These are phyloP conservation scores for Ecliptopera silaceata DNA, from an alignment of 2,888 invertebrate genomes.

Conservation along the genomic window DNA sequence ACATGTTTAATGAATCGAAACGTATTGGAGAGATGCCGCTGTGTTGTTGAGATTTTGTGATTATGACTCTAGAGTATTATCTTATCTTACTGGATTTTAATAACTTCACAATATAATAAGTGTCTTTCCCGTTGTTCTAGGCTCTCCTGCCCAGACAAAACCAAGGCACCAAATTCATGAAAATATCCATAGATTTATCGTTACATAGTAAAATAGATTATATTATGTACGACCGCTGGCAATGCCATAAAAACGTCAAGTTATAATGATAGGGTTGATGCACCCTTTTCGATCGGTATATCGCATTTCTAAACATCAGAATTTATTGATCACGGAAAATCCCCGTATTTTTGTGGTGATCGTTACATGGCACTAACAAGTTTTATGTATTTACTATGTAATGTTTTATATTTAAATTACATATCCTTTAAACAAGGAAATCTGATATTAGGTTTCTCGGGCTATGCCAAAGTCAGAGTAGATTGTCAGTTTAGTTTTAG, in stretches of 20 bases:
- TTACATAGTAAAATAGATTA: no score
- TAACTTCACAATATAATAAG: no score
- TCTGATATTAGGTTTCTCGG: no score
- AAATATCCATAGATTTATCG: no score
- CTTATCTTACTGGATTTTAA: neutral
- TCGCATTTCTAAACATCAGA: slow-evolving; percentile 9
- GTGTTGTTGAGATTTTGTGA: neutral
- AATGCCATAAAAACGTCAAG: neutral
- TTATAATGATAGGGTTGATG: slow-evolving; percentile 4
- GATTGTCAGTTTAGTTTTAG: no score
- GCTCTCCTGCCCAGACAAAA: no score
- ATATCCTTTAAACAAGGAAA: no score
- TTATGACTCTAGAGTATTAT: slow-evolving; percentile 4
- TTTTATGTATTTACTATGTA: neutral
- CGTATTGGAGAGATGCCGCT: slow-evolving; percentile 11
- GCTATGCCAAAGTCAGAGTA: no score
- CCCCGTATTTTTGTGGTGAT: slow-evolving; percentile 1
- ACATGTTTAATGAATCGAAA: slow-evolving; percentile 29
- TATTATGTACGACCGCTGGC: no score
- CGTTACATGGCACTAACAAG: neutral
- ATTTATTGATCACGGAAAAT: slow-evolving; percentile 14
- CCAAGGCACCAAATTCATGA: no score
- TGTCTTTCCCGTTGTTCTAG: no score
- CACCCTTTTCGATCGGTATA: slow-evolving; percentile 17
- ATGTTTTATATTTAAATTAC: no score